Conservation (phyloP, 2,888 invertebrate genomes). For the Callinectes sapidus region DNA sequence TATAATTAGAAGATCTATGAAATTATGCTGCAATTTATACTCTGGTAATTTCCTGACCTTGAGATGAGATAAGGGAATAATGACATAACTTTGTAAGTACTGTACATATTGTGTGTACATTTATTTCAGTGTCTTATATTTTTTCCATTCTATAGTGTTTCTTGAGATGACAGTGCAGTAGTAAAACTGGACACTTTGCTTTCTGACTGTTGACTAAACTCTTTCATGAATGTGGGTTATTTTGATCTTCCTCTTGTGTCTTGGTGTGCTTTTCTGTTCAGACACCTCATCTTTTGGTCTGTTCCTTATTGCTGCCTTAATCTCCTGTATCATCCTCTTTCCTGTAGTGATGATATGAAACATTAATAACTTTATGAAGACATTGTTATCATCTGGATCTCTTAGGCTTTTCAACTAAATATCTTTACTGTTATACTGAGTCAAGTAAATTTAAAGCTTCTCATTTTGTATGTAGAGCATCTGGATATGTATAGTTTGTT, state of each 20-base stretch:
- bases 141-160: not conserved
- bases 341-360: not conserved
- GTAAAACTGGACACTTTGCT: not conserved
- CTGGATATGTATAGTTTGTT: not conserved
- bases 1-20: not conserved
- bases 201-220: not conserved
- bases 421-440: not conserved
- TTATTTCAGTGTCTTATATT: not conserved
- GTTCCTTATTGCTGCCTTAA: not conserved
- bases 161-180: not conserved
- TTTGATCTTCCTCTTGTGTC: not conserved
- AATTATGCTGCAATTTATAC: not conserved
- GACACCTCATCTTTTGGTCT: not conserved
- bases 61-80: not conserved
- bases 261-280: not conserved
- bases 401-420: not conserved
- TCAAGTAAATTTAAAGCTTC: not conserved
- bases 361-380: not conserved
- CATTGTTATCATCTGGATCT: not conserved
- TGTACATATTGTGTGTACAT: conserved; percentile 22
- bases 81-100: not conserved
- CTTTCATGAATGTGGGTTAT: not conserved
- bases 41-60: not conserved
- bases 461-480: not conserved
- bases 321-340: not conserved